A percentile compares a stretch with the other conserved stretches of the same genome.
Evolutionary conservation across 1,140 invertebrate species (phyloP).

Genomic region (Andrena cerasifolii): DNA sequence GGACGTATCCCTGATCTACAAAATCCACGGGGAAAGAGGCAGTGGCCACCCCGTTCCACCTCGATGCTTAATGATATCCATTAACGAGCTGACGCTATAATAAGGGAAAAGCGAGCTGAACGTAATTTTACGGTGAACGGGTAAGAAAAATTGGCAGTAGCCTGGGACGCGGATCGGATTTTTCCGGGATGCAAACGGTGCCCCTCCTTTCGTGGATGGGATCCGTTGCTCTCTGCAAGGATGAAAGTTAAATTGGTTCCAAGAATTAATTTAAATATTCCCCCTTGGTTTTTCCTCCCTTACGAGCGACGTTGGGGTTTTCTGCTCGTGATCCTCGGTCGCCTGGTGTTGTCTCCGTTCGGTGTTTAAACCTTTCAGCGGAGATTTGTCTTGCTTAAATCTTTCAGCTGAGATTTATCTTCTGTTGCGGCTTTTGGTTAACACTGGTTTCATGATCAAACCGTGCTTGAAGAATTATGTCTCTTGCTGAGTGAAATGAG

Average conservation of each 20-base stretch:
- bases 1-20: neutral
- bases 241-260: constrained; percentile 12
- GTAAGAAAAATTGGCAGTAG: constrained; percentile 66
- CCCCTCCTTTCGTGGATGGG: neutral
- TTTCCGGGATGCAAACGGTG: neutral
- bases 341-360: neutral
- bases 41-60: neutral
- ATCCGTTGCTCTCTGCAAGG: no score
- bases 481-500: no score
- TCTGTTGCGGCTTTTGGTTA: neutral
- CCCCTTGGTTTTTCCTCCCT: neutral
- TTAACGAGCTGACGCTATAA: constrained; percentile 41
- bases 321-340: no score
- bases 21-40: neutral
- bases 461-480: no score
- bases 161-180: neutral
- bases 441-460: neutral
- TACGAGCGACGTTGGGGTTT: no score
- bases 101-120: neutral
- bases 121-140: constrained; percentile 65
- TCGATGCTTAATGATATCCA: constrained; percentile 27
- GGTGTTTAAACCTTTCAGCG: neutral
- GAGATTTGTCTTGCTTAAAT: no score
- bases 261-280: constrained; percentile 14
- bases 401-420: no score